Percentiles rank a stretch among this genome's conserved stretches.
Conservation (phyloP, 2,797 vertebrate genomes). For the Helostoma temminkii region DNA sequence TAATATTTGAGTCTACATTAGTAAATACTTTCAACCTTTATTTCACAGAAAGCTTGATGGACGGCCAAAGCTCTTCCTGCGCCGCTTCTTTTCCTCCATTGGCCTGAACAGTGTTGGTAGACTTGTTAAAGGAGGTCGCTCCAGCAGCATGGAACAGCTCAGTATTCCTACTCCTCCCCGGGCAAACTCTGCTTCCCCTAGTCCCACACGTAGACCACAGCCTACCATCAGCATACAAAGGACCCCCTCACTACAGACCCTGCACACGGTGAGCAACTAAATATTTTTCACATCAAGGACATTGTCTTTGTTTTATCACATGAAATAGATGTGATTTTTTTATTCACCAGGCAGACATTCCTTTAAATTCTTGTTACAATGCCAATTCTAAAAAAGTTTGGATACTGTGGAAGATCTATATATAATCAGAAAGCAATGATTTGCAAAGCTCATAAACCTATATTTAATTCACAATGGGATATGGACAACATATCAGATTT, state of each 20-base stretch:
- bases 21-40: neutral
- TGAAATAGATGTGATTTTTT: conserved; percentile 2
- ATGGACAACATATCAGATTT: too few species aligned
- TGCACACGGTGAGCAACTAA: conserved; percentile 76
- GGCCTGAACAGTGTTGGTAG: conserved; percentile 85
- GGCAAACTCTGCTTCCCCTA: conserved; percentile 72
- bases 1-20: neutral
- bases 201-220: conserved; percentile 77
- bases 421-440: too few species aligned
- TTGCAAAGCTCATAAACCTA: too few species aligned
- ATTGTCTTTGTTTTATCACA: conserved; percentile 5
- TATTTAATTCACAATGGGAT: too few species aligned
- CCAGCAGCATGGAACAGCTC: conserved; percentile 88
- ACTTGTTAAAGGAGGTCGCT: conserved; percentile 83
- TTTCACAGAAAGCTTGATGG: conserved; percentile 79
- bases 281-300: neutral
- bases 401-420: too few species aligned
- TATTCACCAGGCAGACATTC: too few species aligned
- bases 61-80: conserved; percentile 84
- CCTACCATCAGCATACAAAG: conserved; percentile 79
- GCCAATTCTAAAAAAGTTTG: too few species aligned
- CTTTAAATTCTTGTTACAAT: too few species aligned
- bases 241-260: conserved; percentile 84
- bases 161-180: conserved; percentile 66
- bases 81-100: conserved; percentile 87